phyloP scores from a whole-genome alignment of 1,140 invertebrate species.

The Bombus soroeensis region DNA sequence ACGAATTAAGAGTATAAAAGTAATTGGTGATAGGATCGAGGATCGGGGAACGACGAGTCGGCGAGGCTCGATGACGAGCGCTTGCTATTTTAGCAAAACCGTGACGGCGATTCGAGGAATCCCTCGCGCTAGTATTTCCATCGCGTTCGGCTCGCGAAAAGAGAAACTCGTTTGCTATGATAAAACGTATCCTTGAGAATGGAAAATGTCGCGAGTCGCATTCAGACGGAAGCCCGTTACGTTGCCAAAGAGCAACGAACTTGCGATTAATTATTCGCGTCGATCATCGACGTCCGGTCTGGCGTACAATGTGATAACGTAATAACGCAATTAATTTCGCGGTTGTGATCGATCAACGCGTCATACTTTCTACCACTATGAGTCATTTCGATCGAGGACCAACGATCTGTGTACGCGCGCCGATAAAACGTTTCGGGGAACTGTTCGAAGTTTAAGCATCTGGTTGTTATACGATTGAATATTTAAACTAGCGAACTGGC shows the following conservation, averaged over 20 bases:
- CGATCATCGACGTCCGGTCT: conserved; percentile 49
- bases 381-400: neutral
- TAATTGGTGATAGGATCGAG: too few species aligned
- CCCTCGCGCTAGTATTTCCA: neutral
- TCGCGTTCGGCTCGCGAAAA: conserved; percentile 20
- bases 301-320: conserved; percentile 44
- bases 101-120: neutral
- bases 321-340: conserved; percentile 60
- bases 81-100: too few species aligned
- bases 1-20: neutral
- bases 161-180: conserved; percentile 38
- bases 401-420: neutral
- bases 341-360: conserved; percentile 57
- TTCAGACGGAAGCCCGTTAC: conserved; percentile 12
- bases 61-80: too few species aligned
- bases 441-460: neutral
- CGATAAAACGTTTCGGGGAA: neutral
- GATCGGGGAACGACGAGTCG: neutral
- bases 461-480: too few species aligned
- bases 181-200: conserved; percentile 47
- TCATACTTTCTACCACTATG: conserved; percentile 53
- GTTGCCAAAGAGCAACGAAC: conserved; percentile 56
- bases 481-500: neutral
- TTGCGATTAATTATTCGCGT: conserved; percentile 62
- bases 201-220: conserved; percentile 32